Percentiles rank a stretch among this genome's conserved stretches.
Evolutionary conservation across 2,113 vertebrate species (phyloP).

Genomic region (Saimiri boliviensis): DNA sequence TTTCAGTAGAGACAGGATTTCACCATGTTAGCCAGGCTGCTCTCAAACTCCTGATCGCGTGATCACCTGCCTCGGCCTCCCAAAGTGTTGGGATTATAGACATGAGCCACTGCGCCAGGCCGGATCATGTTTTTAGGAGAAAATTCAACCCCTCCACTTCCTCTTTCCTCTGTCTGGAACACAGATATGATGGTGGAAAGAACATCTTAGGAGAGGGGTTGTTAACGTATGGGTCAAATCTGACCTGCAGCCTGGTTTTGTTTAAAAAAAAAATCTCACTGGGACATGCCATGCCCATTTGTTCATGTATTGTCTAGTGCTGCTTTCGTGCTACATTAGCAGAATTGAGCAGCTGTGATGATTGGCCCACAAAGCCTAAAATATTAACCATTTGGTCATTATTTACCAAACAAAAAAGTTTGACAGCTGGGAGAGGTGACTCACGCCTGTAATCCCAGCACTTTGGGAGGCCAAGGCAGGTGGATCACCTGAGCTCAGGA

Average conservation of each 20-base stretch:
- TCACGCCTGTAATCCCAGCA: neutral
- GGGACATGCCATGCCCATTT: neutral
- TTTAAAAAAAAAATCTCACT: neutral
- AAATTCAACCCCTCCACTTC: neutral
- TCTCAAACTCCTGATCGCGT: no score
- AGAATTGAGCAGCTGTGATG: neutral
- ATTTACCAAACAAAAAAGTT: neutral
- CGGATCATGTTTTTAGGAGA: neutral
- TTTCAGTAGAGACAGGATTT: no score
- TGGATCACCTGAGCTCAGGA: neutral
- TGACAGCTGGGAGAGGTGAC: neutral
- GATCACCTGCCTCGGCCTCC: no score
- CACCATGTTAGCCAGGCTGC: no score
- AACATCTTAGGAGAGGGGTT: neutral
- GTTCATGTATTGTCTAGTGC: neutral
- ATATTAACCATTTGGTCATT: neutral
- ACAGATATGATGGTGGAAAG: neutral
- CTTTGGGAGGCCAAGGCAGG: neutral
- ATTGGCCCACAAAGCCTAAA: neutral
- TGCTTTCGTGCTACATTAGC: neutral
- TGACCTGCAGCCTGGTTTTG: neutral
- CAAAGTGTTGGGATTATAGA: no score
- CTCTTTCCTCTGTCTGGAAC: neutral
- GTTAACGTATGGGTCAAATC: neutral
- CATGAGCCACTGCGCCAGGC: no score